Conservation (phyloP, 2,113 vertebrate species). For the Pelmatolapia mariae region DNA sequence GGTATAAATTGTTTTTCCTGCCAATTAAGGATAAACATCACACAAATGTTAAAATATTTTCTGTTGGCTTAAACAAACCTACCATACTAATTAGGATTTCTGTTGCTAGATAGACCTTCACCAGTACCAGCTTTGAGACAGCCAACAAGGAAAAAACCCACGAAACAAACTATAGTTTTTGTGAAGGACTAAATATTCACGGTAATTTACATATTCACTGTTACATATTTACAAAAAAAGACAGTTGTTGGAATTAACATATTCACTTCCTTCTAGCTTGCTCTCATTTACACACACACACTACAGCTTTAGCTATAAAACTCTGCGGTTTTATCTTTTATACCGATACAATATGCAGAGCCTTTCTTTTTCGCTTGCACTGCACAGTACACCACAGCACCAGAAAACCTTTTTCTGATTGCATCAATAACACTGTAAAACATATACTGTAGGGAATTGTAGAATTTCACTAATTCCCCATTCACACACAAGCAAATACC, state of each 20-base stretch:
- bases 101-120: background rate
- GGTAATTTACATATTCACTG: background rate
- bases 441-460: background rate
- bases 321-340: background rate
- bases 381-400: background rate
- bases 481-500: background rate
- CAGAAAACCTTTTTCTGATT: background rate
- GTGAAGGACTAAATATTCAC: accelerated
- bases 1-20: background rate
- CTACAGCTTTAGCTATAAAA: background rate
- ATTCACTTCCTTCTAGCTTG: background rate
- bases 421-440: background rate
- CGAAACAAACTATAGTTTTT: accelerated
- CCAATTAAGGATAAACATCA: accelerated
- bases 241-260: background rate
- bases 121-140: background rate
- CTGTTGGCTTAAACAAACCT: background rate
- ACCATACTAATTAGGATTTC: background rate
- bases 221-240: background rate
- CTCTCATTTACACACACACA: accelerated
- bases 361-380: background rate
- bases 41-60: background rate
- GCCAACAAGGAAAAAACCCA: background rate
- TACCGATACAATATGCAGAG: accelerated
- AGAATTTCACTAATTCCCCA: background rate